These are phyloP conservation scores for Cremastinae sp. DNA, from an alignment of 2,888 invertebrate genomes.

Conservation along the genomic window DNA sequence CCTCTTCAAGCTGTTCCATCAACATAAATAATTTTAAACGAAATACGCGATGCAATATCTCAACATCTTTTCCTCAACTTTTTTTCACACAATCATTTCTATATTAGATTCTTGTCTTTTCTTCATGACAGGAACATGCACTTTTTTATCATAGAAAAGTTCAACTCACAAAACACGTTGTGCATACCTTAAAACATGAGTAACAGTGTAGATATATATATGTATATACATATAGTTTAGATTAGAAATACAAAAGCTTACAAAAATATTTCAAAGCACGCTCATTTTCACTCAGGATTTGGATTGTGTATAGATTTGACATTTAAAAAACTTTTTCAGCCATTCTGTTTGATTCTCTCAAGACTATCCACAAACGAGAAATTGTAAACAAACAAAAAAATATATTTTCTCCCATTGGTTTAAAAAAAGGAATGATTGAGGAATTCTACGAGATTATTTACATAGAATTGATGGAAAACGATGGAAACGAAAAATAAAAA, in stretches of 20 bases:
- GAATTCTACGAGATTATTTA: conserved; percentile 48
- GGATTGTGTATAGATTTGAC: background rate
- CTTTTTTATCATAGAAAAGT: conserved; percentile 51
- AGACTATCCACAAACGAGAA: conserved; percentile 5
- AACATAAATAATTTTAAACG: background rate
- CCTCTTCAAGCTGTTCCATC: too few species aligned
- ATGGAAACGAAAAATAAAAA: conserved; percentile 13
- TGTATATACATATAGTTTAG: conserved; percentile 26
- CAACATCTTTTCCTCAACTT: background rate
- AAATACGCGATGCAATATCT: background rate
- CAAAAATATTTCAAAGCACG: conserved; percentile 71
- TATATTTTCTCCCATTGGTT: conserved; percentile 12
- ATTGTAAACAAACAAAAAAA: conserved; percentile 16
- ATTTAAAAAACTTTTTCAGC: background rate
- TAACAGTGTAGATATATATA: conserved; percentile 37
- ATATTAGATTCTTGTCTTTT: conserved; percentile 8
- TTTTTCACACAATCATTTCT: conserved; percentile 19
- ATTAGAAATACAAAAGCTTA: conserved; percentile 69
- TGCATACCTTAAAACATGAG: conserved; percentile 38
- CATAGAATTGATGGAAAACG: conserved; percentile 32
- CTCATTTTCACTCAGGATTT: conserved; percentile 9
- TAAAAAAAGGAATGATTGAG: conserved; percentile 45
- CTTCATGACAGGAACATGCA: conserved; percentile 51
- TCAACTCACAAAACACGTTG: conserved; percentile 40
- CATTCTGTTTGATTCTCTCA: conserved; percentile 4